phyloP scores from a whole-genome alignment of 2,888 invertebrate species.

The Aspidiotus rigidus region DNA sequence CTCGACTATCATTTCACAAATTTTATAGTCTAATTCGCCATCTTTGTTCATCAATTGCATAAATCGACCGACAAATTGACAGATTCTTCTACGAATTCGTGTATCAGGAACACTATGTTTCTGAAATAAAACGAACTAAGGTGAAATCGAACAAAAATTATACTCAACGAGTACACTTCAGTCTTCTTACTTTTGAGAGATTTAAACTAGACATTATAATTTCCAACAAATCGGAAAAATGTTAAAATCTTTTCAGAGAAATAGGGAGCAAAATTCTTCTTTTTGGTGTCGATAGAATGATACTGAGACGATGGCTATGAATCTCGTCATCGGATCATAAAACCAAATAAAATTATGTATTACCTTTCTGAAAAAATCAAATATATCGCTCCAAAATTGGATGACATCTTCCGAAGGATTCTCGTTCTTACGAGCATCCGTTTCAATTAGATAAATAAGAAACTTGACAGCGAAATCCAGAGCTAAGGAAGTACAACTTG shows the following conservation, averaged over 20 bases:
- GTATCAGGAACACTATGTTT: conserved; percentile 47
- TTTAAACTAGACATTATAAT: too few relatives aligned
- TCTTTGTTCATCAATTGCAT: conserved; percentile 64
- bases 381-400: conserved; percentile 3
- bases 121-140: conserved; percentile 39
- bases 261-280: too few relatives aligned
- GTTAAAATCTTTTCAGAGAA: too few relatives aligned
- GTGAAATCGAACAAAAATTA: background rate
- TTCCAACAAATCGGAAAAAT: too few relatives aligned
- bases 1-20: conserved; percentile 61
- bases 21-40: conserved; percentile 63
- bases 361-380: conserved; percentile 10
- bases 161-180: background rate
- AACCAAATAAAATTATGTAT: background rate
- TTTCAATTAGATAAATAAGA: conserved; percentile 33
- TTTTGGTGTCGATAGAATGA: too few relatives aligned
- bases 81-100: conserved; percentile 61
- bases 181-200: too few relatives aligned
- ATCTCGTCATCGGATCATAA: too few relatives aligned
- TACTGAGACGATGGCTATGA: too few relatives aligned
- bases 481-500: conserved; percentile 54
- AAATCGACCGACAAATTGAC: conserved; percentile 67
- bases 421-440: conserved; percentile 10
- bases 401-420: conserved; percentile 6
- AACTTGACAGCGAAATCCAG: conserved; percentile 64